phyloP scores from a whole-genome alignment of 1,140 invertebrate species.

The Aphidius gifuensis region DNA sequence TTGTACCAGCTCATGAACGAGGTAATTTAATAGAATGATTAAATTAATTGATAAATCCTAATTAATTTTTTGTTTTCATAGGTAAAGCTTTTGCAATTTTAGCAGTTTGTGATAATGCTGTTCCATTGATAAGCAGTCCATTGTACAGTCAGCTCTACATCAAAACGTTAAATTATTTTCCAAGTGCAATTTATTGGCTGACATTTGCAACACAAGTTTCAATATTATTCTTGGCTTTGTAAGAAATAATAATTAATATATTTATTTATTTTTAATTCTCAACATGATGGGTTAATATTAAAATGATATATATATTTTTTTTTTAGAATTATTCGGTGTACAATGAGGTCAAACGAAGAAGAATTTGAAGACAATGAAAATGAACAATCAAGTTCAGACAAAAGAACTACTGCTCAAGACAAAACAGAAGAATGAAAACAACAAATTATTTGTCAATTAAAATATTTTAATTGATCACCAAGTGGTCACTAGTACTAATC shows the following conservation, averaged over 20 bases:
- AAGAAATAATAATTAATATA: constrained; percentile 41
- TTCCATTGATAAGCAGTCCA: constrained; percentile 67
- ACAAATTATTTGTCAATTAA: neutral
- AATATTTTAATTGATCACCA: no score
- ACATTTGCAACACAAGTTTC: constrained; percentile 66
- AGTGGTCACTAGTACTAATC: no score
- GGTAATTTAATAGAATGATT: constrained; percentile 49
- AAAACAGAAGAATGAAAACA: neutral
- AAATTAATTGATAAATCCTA: neutral
- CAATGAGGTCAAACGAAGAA: constrained; percentile 1
- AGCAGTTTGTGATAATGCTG: constrained; percentile 73
- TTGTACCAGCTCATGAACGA: constrained; percentile 64
- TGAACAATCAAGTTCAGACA: neutral
- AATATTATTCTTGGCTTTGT: constrained; percentile 64
- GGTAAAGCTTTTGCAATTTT: constrained; percentile 71
- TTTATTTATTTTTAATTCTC: no score
- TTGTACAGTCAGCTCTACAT: constrained; percentile 71
- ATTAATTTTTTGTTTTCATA: constrained; percentile 39
- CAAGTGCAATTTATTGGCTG: constrained; percentile 64
- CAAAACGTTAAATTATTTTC: constrained; percentile 58
- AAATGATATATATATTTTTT: neutral
- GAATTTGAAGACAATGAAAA: constrained; percentile 4
- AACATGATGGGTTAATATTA: no score
- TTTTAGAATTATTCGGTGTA: neutral
- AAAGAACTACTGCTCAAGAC: neutral